Base-by-base conservation (phyloP, 2,888 invertebrate genomes). In the Tenthredo livida region DNA sequence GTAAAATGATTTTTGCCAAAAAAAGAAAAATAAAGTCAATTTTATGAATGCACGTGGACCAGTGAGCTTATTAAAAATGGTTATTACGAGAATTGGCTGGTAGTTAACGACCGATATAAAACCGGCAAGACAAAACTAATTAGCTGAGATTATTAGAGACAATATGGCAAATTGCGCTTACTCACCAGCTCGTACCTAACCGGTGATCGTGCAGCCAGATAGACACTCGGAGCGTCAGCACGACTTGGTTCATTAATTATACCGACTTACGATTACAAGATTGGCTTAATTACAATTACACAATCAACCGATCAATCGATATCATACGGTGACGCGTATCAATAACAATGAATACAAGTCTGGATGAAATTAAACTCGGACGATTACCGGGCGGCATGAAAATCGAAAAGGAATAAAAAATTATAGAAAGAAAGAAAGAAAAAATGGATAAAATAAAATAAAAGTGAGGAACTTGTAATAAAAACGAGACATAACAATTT, bases 231-330 rank as follows among this genome's bases (percentile, higher is more conserved):
- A 91, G 90, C 90, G 89, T 90, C 89, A 86, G 89, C 90, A 89
- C 89, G 90, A 90, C 89, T 90, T 88, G 87, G 88, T 90, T 91
- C 91, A 90, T 91, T 91, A 91, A 91, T 91, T 91, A 91, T 89
- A 89, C 88, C 86, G 86, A 87, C 89, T 89, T 88, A 89, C 90
- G 88, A 88, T 89, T 90, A 89, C 88, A 88, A 88, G 89, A 89
- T 90, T 88, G 87, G 88, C 89, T 91, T 91, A 91, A 91, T 91
- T 91, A 89, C 90, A 89, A 90, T 91, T 90, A 89, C 88, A 87
- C 88, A 90, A 90, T 90, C 89, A 37, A 87, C 73, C 85, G 50
- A 37, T 86, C 86, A 86, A 87, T 86, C 87, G 86, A 84, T 86
- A 85, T 87, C 84, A 43, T 67, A 47, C 67, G 61, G 40, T 80